These are phyloP conservation scores for Halcyon badia DNA, from an alignment of 2,797 vertebrate genomes.

Conservation along the genomic window DNA sequence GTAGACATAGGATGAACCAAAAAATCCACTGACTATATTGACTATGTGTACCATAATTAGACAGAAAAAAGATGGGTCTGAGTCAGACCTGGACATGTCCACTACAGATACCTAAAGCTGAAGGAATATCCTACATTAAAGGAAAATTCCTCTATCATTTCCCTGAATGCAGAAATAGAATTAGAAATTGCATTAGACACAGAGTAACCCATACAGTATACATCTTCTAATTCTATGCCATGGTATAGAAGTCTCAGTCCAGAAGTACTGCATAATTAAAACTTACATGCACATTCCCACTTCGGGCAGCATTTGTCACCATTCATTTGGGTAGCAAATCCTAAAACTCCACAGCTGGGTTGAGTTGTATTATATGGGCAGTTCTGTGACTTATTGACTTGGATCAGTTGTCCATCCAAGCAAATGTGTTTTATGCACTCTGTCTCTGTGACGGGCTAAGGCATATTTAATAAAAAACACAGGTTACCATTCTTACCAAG, in stretches of 20 bases:
- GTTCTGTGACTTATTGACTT: constrained; percentile 93
- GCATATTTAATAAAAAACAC: constrained; percentile 74
- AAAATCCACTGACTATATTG: not conserved
- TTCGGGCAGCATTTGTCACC: constrained; percentile 95
- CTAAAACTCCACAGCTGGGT: constrained; percentile 92
- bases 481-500: constrained; percentile 46
- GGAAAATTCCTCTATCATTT: not conserved
- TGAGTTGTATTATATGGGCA: constrained; percentile 87
- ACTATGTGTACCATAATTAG: not conserved
- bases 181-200: not conserved
- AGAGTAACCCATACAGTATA: rapidly evolving
- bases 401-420: constrained; percentile 90
- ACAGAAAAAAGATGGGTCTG: not conserved
- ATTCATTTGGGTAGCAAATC: constrained; percentile 89
- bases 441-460: constrained; percentile 85
- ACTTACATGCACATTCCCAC: constrained; percentile 98
- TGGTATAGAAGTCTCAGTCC: not conserved
- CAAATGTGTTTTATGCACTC: constrained; percentile 95
- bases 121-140: not conserved
- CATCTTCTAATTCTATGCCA: not conserved
- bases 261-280: not conserved
- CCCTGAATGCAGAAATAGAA: not conserved
- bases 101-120: not conserved
- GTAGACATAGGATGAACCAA: not conserved
- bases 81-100: not conserved